Evolutionary conservation across 1,140 invertebrate genomes (phyloP).

Genomic region (Drosophila equinoxialis): DNA sequence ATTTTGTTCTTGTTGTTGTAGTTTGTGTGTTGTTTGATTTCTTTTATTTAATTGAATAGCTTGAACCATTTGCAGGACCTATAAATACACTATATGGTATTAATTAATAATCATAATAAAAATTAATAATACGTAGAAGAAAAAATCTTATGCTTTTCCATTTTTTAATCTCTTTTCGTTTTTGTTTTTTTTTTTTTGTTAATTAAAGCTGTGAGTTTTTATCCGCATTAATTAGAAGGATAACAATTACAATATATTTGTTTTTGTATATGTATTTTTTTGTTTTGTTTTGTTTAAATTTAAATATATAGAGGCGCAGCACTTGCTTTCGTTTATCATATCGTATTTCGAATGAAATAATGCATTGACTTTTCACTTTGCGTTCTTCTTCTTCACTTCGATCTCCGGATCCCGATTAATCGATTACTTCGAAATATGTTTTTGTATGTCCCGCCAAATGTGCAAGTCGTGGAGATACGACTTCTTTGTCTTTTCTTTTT

Average conservation of each 20-base stretch:
- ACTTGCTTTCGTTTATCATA: slow-evolving; percentile 13
- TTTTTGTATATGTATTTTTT: slow-evolving; percentile 42
- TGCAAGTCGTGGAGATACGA: slow-evolving; percentile 40
- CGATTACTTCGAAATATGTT: slow-evolving; percentile 32
- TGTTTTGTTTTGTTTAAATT: slow-evolving; percentile 46
- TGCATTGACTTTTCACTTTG: slow-evolving; percentile 37
- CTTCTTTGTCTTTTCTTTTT: slow-evolving; percentile 37
- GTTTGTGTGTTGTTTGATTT: background rate
- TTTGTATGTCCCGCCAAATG: slow-evolving; percentile 31
- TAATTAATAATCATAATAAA: slow-evolving; percentile 74
- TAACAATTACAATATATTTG: slow-evolving; percentile 65
- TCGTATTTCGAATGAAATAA: slow-evolving; percentile 39
- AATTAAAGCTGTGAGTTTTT: slow-evolving; percentile 82
- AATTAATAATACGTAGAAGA: slow-evolving; percentile 81
- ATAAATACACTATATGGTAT: slow-evolving; percentile 73
- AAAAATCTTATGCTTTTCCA: slow-evolving; percentile 74
- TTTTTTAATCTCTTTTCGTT: background rate
- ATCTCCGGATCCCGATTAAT: background rate
- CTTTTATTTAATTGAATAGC: slow-evolving; percentile 74
- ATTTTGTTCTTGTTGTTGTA: slow-evolving; percentile 52
- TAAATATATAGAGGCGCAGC: slow-evolving; percentile 68
- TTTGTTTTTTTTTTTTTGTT: background rate
- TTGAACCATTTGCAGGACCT: slow-evolving; percentile 71
- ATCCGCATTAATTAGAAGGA: slow-evolving; percentile 79
- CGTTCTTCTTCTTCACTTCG: background rate